phyloP scores from a whole-genome alignment of 2,888 invertebrate genomes.

The Trichopria drosophilae region DNA sequence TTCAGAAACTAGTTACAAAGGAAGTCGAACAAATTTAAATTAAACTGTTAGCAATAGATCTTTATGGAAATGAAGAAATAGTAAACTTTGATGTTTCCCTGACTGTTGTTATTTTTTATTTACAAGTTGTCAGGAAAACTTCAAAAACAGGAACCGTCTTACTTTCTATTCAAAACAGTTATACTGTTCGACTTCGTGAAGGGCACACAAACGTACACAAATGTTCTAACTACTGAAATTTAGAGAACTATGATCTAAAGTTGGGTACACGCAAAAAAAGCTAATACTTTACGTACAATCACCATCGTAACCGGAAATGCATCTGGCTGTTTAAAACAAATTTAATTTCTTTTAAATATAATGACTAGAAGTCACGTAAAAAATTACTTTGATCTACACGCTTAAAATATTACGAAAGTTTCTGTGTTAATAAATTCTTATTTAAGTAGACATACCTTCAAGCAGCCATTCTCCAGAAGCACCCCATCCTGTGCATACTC shows the following conservation, averaged over 20 bases:
- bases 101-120: too few relatives aligned
- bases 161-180: too few relatives aligned
- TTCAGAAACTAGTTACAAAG: too few relatives aligned
- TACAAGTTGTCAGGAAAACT: too few relatives aligned
- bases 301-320: conserved; percentile 47
- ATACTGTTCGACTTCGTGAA: too few relatives aligned
- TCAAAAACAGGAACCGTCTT: too few relatives aligned
- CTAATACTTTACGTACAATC: conserved; percentile 52
- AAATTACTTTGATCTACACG: conserved; percentile 1
- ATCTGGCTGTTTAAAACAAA: conserved; percentile 48
- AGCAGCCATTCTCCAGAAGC: conserved; percentile 80
- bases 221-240: too few relatives aligned
- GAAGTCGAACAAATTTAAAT: too few relatives aligned
- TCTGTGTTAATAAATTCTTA: not conserved
- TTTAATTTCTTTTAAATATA: conserved; percentile 17
- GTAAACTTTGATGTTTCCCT: too few relatives aligned
- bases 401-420: conserved; percentile 2
- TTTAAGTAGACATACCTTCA: conserved; percentile 64
- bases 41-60: too few relatives aligned
- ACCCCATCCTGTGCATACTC: conserved; percentile 87
- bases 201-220: too few relatives aligned
- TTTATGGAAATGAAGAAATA: too few relatives aligned
- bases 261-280: conserved; percentile 12
- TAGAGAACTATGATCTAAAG: conserved; percentile 16
- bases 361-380: conserved; percentile 10